Base-by-base conservation (phyloP, 2,113 vertebrate genomes). In the Cathartes aura region DNA sequence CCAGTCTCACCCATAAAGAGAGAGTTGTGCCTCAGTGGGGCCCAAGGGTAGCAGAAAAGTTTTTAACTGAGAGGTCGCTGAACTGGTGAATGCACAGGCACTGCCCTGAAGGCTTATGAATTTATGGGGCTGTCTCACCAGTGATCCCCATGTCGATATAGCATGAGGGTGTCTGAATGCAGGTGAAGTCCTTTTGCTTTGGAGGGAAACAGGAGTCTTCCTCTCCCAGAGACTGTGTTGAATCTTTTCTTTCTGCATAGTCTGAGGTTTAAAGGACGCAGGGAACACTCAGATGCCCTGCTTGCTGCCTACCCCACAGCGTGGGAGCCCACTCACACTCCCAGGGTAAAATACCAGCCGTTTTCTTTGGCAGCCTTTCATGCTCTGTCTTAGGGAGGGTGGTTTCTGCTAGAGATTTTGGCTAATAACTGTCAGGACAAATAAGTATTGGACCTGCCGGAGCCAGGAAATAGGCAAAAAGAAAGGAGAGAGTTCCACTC, bases 131-230 rank as follows among this genome's bases (percentile, higher is more conserved):
- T 50, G 26, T 5, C 30, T 40, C 26, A 1, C 42, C 62, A 18
- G 32, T 0, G 16, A 42, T 12, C 1, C 8, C 30, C 19, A 1
- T 0, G 13, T 2, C 0, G 0, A 6, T 8, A 43, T 19, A 48
- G 42, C 22, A 5, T 1, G 3, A 26, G 16, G 3, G 3, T 9
- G 24, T 43, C 50, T 26, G 56, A 17, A 12, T 5, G 36, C 7
- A 20, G 45, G 45, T 11, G 23, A 48, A 36, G 17, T 7, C 11
- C 3, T 38, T 68, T 18, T 45, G 60, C 71, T 76, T 26, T 42
- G 60, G 26, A 50, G 13, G 53, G 26, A 7, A 40, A 20, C 12
- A 48, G 17, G 36, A 59, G 36, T 32, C 20, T 53, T 72, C 15
- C 23, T 45, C 15, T 16, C 19, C 30, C n/a, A 15, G 53, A 23